Percentiles rank a stretch among this genome's conserved stretches.
Conservation (phyloP, 2,797 vertebrate genomes). For the Neosilurus mollespiculum region DNA sequence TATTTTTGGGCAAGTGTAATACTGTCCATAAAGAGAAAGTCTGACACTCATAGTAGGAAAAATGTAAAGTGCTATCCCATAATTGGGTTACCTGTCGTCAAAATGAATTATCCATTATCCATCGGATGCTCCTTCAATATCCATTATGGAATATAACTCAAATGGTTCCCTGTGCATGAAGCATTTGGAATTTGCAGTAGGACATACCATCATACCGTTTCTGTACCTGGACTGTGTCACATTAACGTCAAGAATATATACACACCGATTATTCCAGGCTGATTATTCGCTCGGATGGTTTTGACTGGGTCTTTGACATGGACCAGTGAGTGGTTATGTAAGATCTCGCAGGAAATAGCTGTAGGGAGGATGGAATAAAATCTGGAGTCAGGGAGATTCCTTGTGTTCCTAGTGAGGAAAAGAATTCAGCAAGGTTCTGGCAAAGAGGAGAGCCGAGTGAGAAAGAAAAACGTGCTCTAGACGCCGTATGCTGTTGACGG, state of each 20-base stretch:
- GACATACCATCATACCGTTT: background rate
- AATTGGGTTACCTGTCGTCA: background rate
- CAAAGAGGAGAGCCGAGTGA: conserved; percentile 16
- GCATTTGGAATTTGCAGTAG: conserved; percentile 4
- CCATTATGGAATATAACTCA: background rate
- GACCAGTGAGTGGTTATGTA: conserved; percentile 23
- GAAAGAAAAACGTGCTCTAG: conserved; percentile 40
- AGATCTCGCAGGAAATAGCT: conserved; percentile 31
- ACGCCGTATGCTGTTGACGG: conserved; percentile 37
- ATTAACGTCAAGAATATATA: conserved; percentile 3
- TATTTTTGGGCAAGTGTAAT: background rate
- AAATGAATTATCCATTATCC: background rate
- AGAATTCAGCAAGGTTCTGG: conserved; percentile 26
- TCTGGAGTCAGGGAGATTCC: conserved; percentile 24
- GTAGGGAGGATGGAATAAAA: conserved; percentile 25
- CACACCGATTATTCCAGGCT: conserved; percentile 14
- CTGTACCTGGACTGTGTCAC: conserved; percentile 18
- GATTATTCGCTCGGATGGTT: conserved; percentile 12
- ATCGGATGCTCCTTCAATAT: background rate
- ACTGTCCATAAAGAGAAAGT: background rate
- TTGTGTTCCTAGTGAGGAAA: conserved; percentile 30
- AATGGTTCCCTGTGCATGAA: background rate
- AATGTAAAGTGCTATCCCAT: background rate
- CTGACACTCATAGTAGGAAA: background rate
- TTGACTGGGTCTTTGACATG: conserved; percentile 40